phyloP scores from a whole-genome alignment of 2,113 vertebrate genomes.

The Atractosteus spatula region DNA sequence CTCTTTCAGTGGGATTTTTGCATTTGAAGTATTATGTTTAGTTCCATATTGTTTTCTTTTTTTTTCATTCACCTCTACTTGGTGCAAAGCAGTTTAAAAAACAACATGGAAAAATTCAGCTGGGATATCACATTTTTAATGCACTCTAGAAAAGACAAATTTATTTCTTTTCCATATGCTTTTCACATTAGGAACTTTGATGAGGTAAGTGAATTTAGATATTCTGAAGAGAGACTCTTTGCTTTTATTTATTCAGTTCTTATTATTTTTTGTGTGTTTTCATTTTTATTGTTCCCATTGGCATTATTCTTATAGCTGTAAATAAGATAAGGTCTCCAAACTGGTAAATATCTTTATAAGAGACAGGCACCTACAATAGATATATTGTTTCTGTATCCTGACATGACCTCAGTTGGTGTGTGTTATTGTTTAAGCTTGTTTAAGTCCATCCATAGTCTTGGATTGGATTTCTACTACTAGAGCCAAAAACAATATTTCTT shows the following conservation, averaged over 20 bases:
- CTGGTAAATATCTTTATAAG: slow-evolving; percentile 14
- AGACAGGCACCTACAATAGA: slow-evolving; percentile 32
- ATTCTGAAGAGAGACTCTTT: background rate
- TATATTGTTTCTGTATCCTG: slow-evolving; percentile 36
- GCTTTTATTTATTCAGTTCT: slow-evolving; percentile 15
- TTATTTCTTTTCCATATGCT: background rate
- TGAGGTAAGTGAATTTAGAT: slow-evolving; percentile 17
- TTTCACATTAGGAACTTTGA: slow-evolving; percentile 18
- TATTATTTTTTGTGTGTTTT: slow-evolving; percentile 21
- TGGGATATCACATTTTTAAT: slow-evolving; percentile 14
- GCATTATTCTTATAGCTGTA: slow-evolving; percentile 17
- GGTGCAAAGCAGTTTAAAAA: slow-evolving; percentile 2
- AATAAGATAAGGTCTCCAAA: slow-evolving; percentile 24
- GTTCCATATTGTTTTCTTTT: too few species aligned
- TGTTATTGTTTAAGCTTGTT: slow-evolving; percentile 43
- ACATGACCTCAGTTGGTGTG: slow-evolving; percentile 37
- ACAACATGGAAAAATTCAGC: background rate
- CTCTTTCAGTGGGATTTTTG: too few species aligned
- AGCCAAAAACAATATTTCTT: slow-evolving; percentile 46
- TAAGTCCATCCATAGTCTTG: slow-evolving; percentile 34
- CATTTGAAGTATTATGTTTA: too few species aligned
- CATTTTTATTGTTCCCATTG: slow-evolving; percentile 22
- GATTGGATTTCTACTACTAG: slow-evolving; percentile 39
- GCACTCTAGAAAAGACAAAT: background rate
- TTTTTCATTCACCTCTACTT: background rate